phyloP scores from a whole-genome alignment of 2,113 vertebrate genomes.

The Geococcyx californianus region DNA sequence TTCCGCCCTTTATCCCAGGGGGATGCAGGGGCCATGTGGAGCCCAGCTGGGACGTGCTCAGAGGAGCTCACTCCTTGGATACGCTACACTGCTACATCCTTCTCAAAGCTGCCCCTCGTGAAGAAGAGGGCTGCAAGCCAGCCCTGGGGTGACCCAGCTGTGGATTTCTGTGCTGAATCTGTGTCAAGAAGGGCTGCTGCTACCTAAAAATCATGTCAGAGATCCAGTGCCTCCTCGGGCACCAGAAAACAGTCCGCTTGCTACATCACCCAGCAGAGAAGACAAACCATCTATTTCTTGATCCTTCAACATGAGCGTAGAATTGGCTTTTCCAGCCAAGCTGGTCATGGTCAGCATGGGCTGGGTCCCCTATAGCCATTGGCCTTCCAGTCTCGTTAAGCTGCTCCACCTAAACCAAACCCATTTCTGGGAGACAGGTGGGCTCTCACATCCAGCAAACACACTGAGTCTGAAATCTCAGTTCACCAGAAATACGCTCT shows the following conservation, averaged over 20 bases:
- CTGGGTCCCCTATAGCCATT: not conserved
- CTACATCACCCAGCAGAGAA: not conserved
- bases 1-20: not conserved
- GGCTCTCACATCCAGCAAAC: not conserved
- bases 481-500: not conserved
- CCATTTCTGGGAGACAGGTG: not conserved
- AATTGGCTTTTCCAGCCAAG: not conserved
- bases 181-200: not conserved
- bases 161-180: not conserved
- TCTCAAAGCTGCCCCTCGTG: not conserved
- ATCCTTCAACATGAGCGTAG: not conserved
- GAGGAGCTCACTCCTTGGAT: not conserved
- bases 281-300: not conserved
- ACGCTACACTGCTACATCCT: not conserved
- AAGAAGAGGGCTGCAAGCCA: not conserved
- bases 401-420: not conserved
- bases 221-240: not conserved
- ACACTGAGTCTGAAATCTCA: not conserved
- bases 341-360: not conserved
- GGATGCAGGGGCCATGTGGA: not conserved
- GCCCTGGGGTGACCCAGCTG: not conserved
- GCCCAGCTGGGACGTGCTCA: not conserved
- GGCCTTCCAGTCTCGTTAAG: not conserved
- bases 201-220: not conserved
- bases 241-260: not conserved